These are phyloP conservation scores for Scaptomyza pallida DNA, from an alignment of 1,140 invertebrate genomes.

Conservation along the genomic window DNA sequence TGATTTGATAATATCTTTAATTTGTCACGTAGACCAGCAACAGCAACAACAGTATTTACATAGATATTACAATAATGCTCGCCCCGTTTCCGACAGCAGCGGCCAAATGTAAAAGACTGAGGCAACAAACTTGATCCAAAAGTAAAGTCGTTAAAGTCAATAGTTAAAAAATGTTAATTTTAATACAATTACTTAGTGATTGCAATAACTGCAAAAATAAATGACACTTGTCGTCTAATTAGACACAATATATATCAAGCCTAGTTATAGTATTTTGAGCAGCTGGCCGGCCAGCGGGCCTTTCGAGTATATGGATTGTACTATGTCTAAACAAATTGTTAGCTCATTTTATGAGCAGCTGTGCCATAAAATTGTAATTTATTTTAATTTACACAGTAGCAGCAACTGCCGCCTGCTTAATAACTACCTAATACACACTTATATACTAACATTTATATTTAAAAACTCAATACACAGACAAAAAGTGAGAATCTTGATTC, in stretches of 20 bases:
- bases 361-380: conserved; percentile 71
- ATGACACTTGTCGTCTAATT: conserved; percentile 50
- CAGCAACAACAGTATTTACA: conserved; percentile 28
- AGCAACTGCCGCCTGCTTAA: conserved; percentile 18
- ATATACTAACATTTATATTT: conserved; percentile 10
- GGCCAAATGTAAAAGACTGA: conserved; percentile 63
- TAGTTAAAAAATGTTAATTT: conserved; percentile 35
- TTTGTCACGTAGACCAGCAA: conserved; percentile 55
- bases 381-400: conserved; percentile 62
- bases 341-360: conserved; percentile 66
- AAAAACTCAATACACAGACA: conserved; percentile 1
- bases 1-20: neutral
- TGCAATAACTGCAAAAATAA: conserved; percentile 10
- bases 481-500: neutral
- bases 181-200: conserved; percentile 30
- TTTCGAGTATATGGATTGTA: neutral
- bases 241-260: conserved; percentile 62
- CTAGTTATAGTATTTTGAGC: conserved; percentile 49
- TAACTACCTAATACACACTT: neutral
- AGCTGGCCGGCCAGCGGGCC: conserved; percentile 16
- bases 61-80: conserved; percentile 11
- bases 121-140: conserved; percentile 65
- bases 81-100: conserved; percentile 22
- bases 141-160: too few species aligned
- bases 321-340: conserved; percentile 69